Base-by-base conservation (phyloP, 1,140 invertebrate species). In the Drosophila repletoides region DNA sequence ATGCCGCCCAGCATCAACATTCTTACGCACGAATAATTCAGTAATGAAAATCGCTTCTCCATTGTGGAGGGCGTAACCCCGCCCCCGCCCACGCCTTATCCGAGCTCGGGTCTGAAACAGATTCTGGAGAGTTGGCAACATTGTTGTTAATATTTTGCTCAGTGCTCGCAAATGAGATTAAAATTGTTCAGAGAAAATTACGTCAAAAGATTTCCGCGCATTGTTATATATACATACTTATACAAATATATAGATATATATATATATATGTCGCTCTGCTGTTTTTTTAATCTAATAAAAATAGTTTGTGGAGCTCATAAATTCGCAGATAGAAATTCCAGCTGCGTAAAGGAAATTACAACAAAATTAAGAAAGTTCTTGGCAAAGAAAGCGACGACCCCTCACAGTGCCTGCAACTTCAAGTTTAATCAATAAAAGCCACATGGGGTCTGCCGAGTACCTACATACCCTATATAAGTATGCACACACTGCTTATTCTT, bases 321-420 rank as follows among this genome's bases (percentile, higher is more conserved):
- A 86, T 86, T 86, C 56, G 72, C 80, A 86, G 79, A 86, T 86
- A 87, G 81, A 81, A 86, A 86, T 86, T 86, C 80, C 80, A 76
- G 58, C 81, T 65, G 80, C 76, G 81, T 73, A 65, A 69, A 72
- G 64, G 80, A 86, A 86, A 86, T 86, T 86, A 86, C 80, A 86
- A 76, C 59, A 87, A 87, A 76, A 86, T 86, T 86, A 86, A 87
- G 68, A 86, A 86, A 87, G 64, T 86, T 86, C 34, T 43, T 58
- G 28, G 41, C 58, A 22, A 31, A 49, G 24, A 38, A 60, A n/a
- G n/a, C n/a, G n/a, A 55, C 53, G 51, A 73, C 24, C 46, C 43
- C 63, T 56, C 75, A 63, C 51, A 63, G 75, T 73, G 80, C 64
- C 71, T 77, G 38, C 72, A 79, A 84, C 80, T 84, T 80, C 80